Conservation (phyloP, 2,888 invertebrate genomes). For the Germaria angustata region DNA sequence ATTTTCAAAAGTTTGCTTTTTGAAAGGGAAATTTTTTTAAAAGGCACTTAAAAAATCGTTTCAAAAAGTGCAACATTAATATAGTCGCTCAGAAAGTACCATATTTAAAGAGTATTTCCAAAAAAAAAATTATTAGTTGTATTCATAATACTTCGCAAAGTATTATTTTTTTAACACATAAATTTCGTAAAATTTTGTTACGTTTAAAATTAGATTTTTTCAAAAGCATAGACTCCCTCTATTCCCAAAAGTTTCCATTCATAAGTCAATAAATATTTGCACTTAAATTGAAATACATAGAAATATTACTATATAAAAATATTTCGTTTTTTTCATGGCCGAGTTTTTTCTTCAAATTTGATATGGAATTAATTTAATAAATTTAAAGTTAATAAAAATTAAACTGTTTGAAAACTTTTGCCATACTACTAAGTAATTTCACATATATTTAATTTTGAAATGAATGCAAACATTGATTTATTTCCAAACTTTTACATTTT, state of each 20-base stretch:
- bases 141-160: no score
- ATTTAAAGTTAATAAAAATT: conserved; percentile 17
- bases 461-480: conserved; percentile 60
- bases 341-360: conserved; percentile 5
- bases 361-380: conserved; percentile 27
- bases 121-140: no score
- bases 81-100: no score
- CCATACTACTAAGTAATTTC: conserved; percentile 18
- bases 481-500: conserved; percentile 40
- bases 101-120: no score
- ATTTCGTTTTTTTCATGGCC: conserved; percentile 45
- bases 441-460: conserved; percentile 23
- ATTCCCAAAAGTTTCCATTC: neutral
- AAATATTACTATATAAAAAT: conserved; percentile 20
- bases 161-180: no score
- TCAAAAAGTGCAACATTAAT: no score
- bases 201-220: no score
- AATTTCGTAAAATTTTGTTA: no score
- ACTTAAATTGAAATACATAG: conserved; percentile 54
- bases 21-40: no score
- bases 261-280: conserved; percentile 58
- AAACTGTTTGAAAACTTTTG: conserved; percentile 39
- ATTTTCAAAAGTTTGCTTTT: no score
- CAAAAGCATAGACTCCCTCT: neutral
- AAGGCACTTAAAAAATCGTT: no score